Evolutionary conservation across 2,797 vertebrate genomes (phyloP).

Genomic region (Dallia pectoralis): DNA sequence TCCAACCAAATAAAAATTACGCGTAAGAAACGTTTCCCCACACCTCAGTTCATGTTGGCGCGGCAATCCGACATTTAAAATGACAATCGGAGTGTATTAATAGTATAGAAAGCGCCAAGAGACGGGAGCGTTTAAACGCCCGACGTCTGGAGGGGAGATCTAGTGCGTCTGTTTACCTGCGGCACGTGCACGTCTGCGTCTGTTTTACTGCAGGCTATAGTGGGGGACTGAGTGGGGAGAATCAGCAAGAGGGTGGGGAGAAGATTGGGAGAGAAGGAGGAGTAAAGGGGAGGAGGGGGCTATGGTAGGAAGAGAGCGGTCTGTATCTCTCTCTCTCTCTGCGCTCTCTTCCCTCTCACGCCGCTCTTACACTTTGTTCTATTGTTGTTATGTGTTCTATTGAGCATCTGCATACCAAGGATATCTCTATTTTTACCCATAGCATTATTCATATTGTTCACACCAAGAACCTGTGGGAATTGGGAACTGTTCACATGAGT

Average conservation of each 20-base stretch:
- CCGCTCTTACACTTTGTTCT: conserved; percentile 76
- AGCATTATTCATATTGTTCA: conserved; percentile 51
- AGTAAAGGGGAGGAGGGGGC: conserved; percentile 57
- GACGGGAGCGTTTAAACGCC: conserved; percentile 37
- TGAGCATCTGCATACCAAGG: conserved; percentile 64
- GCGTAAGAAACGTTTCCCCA: conserved; percentile 9
- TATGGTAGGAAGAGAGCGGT: conserved; percentile 70
- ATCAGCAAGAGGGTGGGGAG: conserved; percentile 24
- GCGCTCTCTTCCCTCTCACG: conserved; percentile 59
- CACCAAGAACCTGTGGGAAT: conserved; percentile 43
- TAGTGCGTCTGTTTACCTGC: conserved; percentile 78
- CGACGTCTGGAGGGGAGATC: conserved; percentile 45
- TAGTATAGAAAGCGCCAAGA: conserved; percentile 12
- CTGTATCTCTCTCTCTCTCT: conserved; percentile 50
- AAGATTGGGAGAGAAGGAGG: no score
- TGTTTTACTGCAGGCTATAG: conserved; percentile 75
- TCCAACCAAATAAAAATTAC: not conserved
- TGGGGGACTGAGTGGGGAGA: conserved; percentile 38
- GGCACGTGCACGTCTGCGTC: conserved; percentile 72
- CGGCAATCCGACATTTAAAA: conserved; percentile 1
- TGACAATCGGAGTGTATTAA: conserved; percentile 9
- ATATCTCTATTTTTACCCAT: conserved; percentile 39
- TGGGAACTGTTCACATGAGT: conserved; percentile 48
- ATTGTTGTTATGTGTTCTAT: conserved; percentile 72
- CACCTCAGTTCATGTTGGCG: not conserved